Base-by-base conservation (phyloP, 2,113 vertebrate genomes). In the Alethe diademata region DNA sequence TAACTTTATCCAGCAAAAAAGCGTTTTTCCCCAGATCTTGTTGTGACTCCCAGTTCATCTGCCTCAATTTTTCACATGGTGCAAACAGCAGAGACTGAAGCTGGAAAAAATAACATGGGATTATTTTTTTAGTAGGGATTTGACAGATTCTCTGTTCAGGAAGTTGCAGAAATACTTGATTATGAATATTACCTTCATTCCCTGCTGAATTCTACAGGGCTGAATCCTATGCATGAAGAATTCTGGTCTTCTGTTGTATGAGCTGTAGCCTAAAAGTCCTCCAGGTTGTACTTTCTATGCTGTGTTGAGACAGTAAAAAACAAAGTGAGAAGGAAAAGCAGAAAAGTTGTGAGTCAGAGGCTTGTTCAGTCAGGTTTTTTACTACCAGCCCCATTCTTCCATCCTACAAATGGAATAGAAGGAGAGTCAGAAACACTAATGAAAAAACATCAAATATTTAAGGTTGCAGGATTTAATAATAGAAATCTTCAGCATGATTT, bases 371-470 rank as follows among this genome's bases (percentile, higher is more conserved):
- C 82, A 38, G 51, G 11, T 95, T 65, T 90, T 94, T 94, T 82
- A 88, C 91, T 72, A 31, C 51, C 9, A 47, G 65, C 66, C 24
- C 19, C 0, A 2, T 87, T 90, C 93, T 89, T 79, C 71, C 72
- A 35, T 88, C 62, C 75, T 40, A 54, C 40, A 50, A 70, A 84
- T 50, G 87, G 81, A 92, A 88, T 58, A 64, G 50, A 71, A 81
- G 56, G 57, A 85, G 58, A 72, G 14, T 80, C 69, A 85, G 88
- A 88, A 95, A 91, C 70, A 88, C 64, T 69, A 86, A 78, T 82
- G 95, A 86, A 76, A 78, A 93, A 95, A 42, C 33, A 88, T 89
- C 47, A 93, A 94, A 96, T 91, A 91, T 85, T 91, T 85, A 78
- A 96, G 70, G 66, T 87, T 91, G 78, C 19, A 48, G 67, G 47